phyloP scores from a whole-genome alignment of 2,797 vertebrate genomes.

The Clarias platycephalus region DNA sequence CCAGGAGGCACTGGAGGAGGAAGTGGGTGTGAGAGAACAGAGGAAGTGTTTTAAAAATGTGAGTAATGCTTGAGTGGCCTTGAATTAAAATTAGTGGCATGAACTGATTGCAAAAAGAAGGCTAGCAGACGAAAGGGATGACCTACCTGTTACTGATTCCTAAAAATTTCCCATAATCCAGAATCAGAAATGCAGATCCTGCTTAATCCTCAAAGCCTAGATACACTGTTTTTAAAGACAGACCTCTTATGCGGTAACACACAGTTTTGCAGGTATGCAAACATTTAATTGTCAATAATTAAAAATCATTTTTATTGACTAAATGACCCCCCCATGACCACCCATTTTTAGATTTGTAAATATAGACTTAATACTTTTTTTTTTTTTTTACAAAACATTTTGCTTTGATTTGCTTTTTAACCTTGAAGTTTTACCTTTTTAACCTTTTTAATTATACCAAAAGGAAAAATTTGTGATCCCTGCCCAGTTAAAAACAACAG shows the following conservation, averaged over 20 bases:
- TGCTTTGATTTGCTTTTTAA: too few species aligned
- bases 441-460: background rate
- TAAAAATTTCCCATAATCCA: slow-evolving; percentile 52
- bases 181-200: slow-evolving; percentile 34
- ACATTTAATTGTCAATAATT: background rate
- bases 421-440: too few species aligned
- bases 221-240: slow-evolving; percentile 20
- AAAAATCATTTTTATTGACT: background rate
- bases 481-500: background rate
- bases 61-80: slow-evolving; percentile 50
- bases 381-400: too few species aligned
- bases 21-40: slow-evolving; percentile 42
- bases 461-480: background rate
- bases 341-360: too few species aligned
- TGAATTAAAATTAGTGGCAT: slow-evolving; percentile 60
- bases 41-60: slow-evolving; percentile 50
- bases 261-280: slow-evolving; percentile 6
- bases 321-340: background rate
- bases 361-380: too few species aligned
- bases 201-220: slow-evolving; percentile 30
- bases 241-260: background rate
- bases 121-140: slow-evolving; percentile 40
- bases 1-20: slow-evolving; percentile 49
- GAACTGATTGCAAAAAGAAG: slow-evolving; percentile 52
- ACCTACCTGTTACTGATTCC: slow-evolving; percentile 49